These are phyloP conservation scores for Anastrepha ludens DNA, from an alignment of 1,140 invertebrate species.

Conservation along the genomic window DNA sequence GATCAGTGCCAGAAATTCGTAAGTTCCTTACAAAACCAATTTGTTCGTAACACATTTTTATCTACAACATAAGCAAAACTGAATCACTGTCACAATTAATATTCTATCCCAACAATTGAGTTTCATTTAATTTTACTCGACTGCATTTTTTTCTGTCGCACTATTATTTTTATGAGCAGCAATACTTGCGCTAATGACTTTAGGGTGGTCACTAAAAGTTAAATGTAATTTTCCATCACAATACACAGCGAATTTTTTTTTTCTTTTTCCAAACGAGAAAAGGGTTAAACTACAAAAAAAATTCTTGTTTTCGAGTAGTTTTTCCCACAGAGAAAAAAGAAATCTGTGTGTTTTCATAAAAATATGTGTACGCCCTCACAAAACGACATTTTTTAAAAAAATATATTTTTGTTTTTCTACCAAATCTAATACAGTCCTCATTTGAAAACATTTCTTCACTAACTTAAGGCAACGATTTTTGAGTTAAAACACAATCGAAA, in stretches of 20 bases:
- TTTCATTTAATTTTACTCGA: background rate
- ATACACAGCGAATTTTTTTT: no score
- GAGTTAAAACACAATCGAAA: no score
- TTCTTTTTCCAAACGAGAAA: no score
- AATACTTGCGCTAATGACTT: background rate
- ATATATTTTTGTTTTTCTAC: no score
- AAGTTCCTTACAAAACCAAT: background rate
- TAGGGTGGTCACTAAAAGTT: no score
- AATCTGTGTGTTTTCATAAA: background rate
- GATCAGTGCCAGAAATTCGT: constrained; percentile 20
- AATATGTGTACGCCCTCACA: background rate
- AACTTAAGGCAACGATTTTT: no score
- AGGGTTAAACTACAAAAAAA: no score
- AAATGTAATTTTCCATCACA: no score
- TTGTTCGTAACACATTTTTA: background rate
- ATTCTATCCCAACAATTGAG: background rate
- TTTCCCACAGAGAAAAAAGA: background rate
- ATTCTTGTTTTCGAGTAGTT: no score
- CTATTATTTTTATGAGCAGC: background rate
- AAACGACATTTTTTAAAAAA: no score
- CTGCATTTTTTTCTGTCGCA: background rate
- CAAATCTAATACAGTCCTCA: no score
- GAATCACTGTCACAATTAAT: background rate
- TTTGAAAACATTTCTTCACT: no score
- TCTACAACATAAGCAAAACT: background rate